Base-by-base conservation (phyloP, 37 sponge, comb jelly and placozoan species). In the Dysidea cf. avara region DNA sequence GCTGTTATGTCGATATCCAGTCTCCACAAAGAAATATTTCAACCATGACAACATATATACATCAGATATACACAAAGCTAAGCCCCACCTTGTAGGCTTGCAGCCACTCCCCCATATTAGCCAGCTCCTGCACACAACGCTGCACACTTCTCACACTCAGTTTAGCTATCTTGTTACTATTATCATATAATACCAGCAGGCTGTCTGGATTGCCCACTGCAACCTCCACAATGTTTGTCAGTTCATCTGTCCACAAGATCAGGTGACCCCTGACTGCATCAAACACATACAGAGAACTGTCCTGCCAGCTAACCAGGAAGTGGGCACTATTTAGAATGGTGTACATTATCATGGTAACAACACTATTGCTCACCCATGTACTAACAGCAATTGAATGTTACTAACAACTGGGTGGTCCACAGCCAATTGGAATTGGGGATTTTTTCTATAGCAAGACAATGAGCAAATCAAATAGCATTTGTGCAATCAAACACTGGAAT, bases 71-170 rank as follows among this genome's bases (percentile, higher is more conserved):
- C n/a, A n/a, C n/a, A n/a, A n/a, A n/a, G n/a, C n/a, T n/a, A n/a
- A n/a, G n/a, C n/a, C 52, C 34, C 30, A 78, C 78, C 68, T 48
- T 6, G 11, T 25, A 22, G 17, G 59, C 68, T 50, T 78, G 78
- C 20, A 59, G n/a, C 34, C 18, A 11, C 13, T 58, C 59, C 24
- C 29, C 35, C 32, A 37, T 21, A 30, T 56, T 55, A 31, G 68
- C 78, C 34, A 78, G 32, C 53, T 37, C 20, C 34, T 68, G 48
- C 9, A 78, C 18, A 25, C 56, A 66, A 6, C 24, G 43, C 21
- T 13, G 18, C 21, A 78, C 29, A 40, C 17, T 25, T 4, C 17
- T 37, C 24, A 78, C 12, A n/a, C 5, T 25, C 66, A 67, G 40
- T 24, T 59, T 60, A 9, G 1, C 36, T 22, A 78, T 47, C 13